phyloP scores from a whole-genome alignment of 1,140 invertebrate genomes.

The Stegodyphus mimosarum region DNA sequence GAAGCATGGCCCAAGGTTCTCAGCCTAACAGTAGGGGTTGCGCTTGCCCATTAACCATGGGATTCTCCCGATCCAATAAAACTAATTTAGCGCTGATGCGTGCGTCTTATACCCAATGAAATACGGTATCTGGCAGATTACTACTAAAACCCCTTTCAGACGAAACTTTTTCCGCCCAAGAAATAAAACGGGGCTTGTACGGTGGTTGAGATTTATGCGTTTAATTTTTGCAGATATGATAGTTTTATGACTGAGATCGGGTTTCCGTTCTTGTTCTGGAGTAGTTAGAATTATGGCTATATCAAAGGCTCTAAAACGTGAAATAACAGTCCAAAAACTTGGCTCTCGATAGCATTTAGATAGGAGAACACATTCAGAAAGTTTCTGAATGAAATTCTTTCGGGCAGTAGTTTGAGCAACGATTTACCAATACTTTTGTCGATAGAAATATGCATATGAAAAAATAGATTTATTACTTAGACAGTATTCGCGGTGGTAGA shows the following conservation, averaged over 20 bases:
- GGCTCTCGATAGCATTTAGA: no score
- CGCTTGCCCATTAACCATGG: conserved; percentile 54
- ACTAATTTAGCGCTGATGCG: conserved; percentile 58
- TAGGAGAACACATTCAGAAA: no score
- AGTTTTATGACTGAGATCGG: conserved; percentile 47
- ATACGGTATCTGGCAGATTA: conserved; percentile 43
- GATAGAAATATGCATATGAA: no score
- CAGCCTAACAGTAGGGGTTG: neutral
- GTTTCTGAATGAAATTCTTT: no score
- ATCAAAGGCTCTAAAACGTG: no score
- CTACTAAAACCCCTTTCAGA: conserved; percentile 42
- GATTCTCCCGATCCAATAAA: conserved; percentile 58
- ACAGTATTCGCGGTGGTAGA: no score
- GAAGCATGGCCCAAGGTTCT: neutral
- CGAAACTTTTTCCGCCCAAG: conserved; percentile 7
- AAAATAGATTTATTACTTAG: no score
- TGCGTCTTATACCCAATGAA: conserved; percentile 54
- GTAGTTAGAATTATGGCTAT: no score
- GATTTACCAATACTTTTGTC: no score
- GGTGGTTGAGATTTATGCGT: conserved; percentile 51
- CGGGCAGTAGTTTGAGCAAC: no score
- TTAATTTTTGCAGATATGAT: conserved; percentile 60
- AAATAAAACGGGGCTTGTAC: conserved; percentile 41
- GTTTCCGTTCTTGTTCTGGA: no score
- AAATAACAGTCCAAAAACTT: no score